Percentiles rank a stretch among this genome's conserved stretches.
phyloP scores from a whole-genome alignment of 1,140 invertebrate genomes.

The Drosophila ogumai region DNA sequence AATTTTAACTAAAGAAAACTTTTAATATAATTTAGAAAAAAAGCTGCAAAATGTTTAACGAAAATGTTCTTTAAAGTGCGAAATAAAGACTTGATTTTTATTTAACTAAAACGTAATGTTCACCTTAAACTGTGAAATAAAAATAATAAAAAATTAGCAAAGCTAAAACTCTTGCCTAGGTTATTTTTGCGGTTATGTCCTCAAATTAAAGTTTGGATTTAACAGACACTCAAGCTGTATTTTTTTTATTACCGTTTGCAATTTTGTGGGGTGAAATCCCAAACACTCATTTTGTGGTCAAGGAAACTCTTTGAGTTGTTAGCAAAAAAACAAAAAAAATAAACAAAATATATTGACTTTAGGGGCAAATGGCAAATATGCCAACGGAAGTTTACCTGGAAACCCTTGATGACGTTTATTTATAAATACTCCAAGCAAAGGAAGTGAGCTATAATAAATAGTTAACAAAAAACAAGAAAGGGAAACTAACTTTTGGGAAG shows the following conservation, averaged over 20 bases:
- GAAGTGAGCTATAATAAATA: neutral
- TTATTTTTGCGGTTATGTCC: neutral
- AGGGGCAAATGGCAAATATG: no score
- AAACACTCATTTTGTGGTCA: conserved; percentile 10
- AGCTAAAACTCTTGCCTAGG: neutral
- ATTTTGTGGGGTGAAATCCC: neutral
- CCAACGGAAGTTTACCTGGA: conserved; percentile 21
- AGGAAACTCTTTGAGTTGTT: conserved; percentile 3
- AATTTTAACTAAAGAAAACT: no score
- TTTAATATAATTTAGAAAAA: no score
- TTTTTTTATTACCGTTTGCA: neutral
- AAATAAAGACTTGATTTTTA: neutral
- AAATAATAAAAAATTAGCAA: neutral
- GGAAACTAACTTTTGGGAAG: neutral
- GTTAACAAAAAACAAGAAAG: neutral
- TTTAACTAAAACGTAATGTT: neutral
- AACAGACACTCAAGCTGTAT: neutral
- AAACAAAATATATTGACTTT: conserved; percentile 5
- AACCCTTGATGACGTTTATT: neutral
- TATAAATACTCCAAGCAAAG: neutral
- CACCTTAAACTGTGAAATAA: neutral
- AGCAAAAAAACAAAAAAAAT: neutral
- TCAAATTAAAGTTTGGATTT: neutral
- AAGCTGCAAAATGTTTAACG: no score
- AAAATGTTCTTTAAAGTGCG: no score